These are phyloP conservation scores for Atrichornis clamosus DNA, from an alignment of 2,113 vertebrate genomes.

Conservation along the genomic window DNA sequence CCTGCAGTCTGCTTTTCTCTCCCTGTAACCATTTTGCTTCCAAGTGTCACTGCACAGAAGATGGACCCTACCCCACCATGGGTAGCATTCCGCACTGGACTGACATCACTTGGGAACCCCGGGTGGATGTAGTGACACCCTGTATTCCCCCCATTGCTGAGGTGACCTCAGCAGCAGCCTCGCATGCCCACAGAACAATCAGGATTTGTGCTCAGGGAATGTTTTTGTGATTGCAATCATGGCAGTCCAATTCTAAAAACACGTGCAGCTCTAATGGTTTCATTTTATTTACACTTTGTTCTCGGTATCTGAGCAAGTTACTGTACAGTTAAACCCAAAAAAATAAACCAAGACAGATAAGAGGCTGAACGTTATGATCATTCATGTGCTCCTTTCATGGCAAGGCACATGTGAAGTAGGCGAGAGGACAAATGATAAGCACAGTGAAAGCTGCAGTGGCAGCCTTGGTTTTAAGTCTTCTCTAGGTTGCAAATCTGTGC, in stretches of 20 bases:
- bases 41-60: neutral
- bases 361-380: neutral
- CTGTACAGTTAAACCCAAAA: neutral
- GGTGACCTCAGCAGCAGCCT: neutral
- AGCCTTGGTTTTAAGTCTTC: neutral
- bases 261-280: neutral
- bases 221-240: neutral
- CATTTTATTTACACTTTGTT: conserved; percentile 48
- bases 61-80: neutral
- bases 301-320: conserved; percentile 1
- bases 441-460: neutral
- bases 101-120: accelerated
- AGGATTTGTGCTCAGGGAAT: neutral
- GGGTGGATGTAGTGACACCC: neutral
- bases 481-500: neutral
- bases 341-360: neutral
- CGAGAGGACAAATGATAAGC: conserved; percentile 18
- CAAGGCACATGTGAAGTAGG: neutral
- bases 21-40: neutral
- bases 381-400: neutral
- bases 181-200: accelerated
- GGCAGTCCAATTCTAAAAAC: neutral
- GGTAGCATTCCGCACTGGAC: neutral
- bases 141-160: neutral
- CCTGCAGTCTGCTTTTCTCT: neutral